phyloP scores from a whole-genome alignment of 2,113 vertebrate species.

The Tachysurus fulvidraco region DNA sequence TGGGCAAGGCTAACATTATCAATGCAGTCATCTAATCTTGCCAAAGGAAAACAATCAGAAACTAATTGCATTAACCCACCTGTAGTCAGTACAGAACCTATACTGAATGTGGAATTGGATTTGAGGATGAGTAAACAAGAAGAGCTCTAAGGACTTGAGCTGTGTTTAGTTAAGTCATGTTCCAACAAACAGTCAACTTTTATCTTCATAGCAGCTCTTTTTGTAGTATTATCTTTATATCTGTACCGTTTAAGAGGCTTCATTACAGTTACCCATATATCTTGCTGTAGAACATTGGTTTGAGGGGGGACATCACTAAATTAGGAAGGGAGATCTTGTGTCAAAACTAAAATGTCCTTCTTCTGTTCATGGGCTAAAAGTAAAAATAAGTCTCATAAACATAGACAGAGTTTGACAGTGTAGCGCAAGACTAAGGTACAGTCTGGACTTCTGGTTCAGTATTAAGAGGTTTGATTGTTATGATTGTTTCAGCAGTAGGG shows the following conservation, averaged over 20 bases:
- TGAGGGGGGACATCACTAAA: background rate
- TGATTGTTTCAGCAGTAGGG: background rate
- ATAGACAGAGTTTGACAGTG: constrained; percentile 14
- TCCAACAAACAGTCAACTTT: constrained; percentile 13
- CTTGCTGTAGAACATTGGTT: background rate
- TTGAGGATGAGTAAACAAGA: constrained; percentile 19
- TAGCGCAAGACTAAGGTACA: background rate
- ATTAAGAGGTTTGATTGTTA: too few relatives aligned
- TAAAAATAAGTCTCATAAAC: background rate
- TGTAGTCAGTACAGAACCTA: background rate
- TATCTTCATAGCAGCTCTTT: background rate
- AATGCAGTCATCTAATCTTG: constrained; percentile 14
- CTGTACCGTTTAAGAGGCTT: background rate
- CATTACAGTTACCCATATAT: background rate
- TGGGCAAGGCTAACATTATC: background rate
- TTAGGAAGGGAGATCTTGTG: background rate
- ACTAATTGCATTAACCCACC: constrained; percentile 3
- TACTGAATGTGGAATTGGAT: background rate
- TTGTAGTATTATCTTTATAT: constrained; percentile 11
- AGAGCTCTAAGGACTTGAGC: background rate
- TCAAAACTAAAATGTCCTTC: background rate
- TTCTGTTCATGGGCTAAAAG: background rate
- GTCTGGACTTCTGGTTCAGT: background rate
- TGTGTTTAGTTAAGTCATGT: background rate
- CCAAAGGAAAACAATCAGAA: constrained; percentile 15